Evolutionary conservation across 2,797 vertebrate genomes (phyloP).

Genomic region (Lycodopsis pacificus): DNA sequence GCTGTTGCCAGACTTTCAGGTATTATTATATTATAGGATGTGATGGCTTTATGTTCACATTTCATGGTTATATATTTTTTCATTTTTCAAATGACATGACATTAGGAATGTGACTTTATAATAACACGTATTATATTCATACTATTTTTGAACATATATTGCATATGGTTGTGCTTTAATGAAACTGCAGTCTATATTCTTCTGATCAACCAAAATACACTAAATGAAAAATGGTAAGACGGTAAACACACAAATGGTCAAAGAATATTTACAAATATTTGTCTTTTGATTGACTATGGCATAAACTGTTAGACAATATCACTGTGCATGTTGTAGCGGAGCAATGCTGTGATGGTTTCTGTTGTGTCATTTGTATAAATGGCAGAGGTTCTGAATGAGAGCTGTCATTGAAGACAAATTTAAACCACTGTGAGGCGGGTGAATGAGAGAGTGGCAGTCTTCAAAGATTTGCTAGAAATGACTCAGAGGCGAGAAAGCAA

Average conservation of each 20-base stretch:
- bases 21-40: not conserved
- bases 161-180: not conserved
- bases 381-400: slow-evolving; percentile 49
- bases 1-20: no score
- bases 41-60: not conserved
- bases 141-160: not conserved
- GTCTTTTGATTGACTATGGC: not conserved
- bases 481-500: slow-evolving; percentile 45
- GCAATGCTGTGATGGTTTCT: slow-evolving; percentile 3
- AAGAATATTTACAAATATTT: not conserved
- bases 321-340: not conserved
- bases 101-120: not conserved
- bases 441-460: slow-evolving; percentile 46
- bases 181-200: not conserved
- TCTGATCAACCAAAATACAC: not conserved
- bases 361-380: slow-evolving; percentile 47
- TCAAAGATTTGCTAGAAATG: slow-evolving; percentile 60
- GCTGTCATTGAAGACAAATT: slow-evolving; percentile 27
- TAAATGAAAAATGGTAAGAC: not conserved
- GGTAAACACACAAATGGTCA: not conserved
- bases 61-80: not conserved
- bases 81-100: not conserved
- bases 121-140: not conserved
- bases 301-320: not conserved
- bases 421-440: slow-evolving; percentile 30